phyloP scores from a whole-genome alignment of 2,797 vertebrate genomes.

The Monodelphis domestica region DNA sequence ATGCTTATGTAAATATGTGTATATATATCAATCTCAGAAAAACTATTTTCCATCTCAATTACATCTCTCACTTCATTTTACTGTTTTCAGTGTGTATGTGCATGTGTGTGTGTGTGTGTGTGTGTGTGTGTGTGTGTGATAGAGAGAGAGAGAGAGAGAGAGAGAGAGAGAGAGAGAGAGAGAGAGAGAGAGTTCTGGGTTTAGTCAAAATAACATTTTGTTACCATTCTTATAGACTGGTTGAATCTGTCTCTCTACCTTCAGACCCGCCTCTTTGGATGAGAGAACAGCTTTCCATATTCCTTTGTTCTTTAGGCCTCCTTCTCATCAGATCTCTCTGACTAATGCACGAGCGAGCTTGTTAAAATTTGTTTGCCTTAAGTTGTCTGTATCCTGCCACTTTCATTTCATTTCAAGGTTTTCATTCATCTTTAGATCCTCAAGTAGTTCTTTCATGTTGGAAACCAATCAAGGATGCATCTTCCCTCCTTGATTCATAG shows the following conservation, averaged over 20 bases:
- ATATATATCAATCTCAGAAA: slow-evolving; percentile 42
- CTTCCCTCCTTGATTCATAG: not conserved
- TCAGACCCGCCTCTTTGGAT: slow-evolving; percentile 17
- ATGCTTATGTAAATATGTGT: not conserved
- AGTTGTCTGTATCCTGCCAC: not conserved
- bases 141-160: too few species aligned
- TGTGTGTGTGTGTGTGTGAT: too few species aligned
- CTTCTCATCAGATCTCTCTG: not conserved
- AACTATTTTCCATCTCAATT: slow-evolving; percentile 72
- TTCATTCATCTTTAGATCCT: slow-evolving; percentile 5
- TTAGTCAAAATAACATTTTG: slow-evolving; percentile 66
- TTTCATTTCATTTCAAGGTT: slow-evolving; percentile 11
- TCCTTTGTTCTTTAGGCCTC: not conserved
- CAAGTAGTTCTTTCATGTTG: slow-evolving; percentile 2
- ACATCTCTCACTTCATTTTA: not conserved
- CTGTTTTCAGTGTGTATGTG: not conserved
- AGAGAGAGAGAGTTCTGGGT: slow-evolving; percentile 45
- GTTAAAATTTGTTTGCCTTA: not conserved
- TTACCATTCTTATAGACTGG: not conserved
- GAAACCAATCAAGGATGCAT: not conserved
- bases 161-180: too few species aligned
- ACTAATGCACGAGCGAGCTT: not conserved
- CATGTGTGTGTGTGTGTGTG: not conserved
- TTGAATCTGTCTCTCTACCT: not conserved
- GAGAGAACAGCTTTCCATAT: slow-evolving; percentile 20